Conservation (phyloP, 2,113 vertebrate species). For the Grammomys surdaster region DNA sequence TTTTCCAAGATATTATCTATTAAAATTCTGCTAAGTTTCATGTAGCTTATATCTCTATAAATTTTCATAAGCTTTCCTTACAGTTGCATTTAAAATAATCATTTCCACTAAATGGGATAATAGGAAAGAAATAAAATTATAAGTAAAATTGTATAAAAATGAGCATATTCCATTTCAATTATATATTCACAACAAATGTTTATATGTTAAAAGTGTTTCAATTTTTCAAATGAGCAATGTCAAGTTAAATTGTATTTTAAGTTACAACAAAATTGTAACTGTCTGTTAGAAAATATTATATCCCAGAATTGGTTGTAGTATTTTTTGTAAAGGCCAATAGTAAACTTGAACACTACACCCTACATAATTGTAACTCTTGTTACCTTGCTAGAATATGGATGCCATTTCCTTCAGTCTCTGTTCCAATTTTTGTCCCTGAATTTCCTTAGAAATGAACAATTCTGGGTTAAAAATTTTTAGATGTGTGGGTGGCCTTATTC, state of each 20-base stretch:
- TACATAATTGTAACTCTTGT: not conserved
- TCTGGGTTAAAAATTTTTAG: no score
- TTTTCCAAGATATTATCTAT: constrained; percentile 41
- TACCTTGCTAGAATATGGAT: not conserved
- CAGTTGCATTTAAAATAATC: not conserved
- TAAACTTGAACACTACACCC: not conserved
- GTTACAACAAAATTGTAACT: constrained; percentile 23
- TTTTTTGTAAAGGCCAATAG: not conserved
- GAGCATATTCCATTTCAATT: not conserved
- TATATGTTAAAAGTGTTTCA: not conserved
- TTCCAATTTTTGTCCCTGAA: no score
- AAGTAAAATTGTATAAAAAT: not conserved
- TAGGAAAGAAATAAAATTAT: not conserved
- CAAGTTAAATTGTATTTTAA: not conserved
- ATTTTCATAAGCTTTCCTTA: constrained; percentile 54
- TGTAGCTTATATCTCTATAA: not conserved
- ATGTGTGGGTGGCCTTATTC: no score
- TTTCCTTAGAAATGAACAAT: no score
- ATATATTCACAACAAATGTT: not conserved
- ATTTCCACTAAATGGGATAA: not conserved
- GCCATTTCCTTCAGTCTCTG: no score
- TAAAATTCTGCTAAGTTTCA: constrained; percentile 53
- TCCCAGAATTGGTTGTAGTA: not conserved
- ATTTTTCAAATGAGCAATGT: constrained; percentile 26
- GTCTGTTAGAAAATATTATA: not conserved